phyloP scores from a whole-genome alignment of 2,797 vertebrate species.

The Rhinoraja longicauda region DNA sequence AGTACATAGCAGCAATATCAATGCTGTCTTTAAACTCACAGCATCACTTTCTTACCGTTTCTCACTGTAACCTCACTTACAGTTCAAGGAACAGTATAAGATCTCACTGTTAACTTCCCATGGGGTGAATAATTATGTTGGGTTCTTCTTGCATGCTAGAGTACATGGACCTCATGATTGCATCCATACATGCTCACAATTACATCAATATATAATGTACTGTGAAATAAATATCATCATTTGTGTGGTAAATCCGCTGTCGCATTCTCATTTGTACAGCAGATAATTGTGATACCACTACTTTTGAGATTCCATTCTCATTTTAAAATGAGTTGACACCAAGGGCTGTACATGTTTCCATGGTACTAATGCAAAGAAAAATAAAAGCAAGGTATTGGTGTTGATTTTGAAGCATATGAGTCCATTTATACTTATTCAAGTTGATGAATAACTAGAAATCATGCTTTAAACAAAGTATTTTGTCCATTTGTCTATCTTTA shows the following conservation, averaged over 20 bases:
- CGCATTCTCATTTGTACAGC: background rate
- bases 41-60: background rate
- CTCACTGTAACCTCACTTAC: background rate
- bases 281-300: background rate
- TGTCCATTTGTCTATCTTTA: slow-evolving; percentile 45
- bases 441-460: background rate
- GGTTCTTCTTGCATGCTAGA: background rate
- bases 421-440: slow-evolving; percentile 15
- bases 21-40: background rate
- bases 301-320: background rate
- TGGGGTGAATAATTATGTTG: background rate
- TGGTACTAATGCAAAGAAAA: background rate
- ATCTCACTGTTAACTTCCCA: background rate
- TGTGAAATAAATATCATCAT: background rate
- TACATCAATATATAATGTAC: background rate
- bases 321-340: background rate
- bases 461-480: slow-evolving; percentile 1
- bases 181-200: background rate
- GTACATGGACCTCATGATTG: background rate
- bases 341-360: background rate
- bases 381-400: background rate
- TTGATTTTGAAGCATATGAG: background rate
- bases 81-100: background rate
- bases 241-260: too few relatives aligned
- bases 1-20: background rate